Base-by-base conservation (phyloP, 2,797 vertebrate species). In the Heterohyrax brucei region DNA sequence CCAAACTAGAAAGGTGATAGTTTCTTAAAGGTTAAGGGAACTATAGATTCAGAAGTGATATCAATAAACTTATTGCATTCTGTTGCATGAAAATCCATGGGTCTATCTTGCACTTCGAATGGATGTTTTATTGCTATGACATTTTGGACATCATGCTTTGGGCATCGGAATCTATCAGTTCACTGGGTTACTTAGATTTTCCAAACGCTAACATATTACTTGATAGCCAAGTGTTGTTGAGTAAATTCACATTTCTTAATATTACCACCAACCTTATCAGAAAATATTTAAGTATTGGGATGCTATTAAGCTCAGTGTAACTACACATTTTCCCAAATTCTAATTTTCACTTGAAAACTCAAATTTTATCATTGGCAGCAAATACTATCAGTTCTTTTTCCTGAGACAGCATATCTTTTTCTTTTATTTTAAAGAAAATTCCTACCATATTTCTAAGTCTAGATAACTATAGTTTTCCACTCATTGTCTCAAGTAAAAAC, bases 401-500 rank as follows among this genome's bases (percentile, higher is more conserved):
- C 18, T n/a, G 66, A n/a, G 30, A n/a, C 30, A 46, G 13, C 66
- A 46, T 10, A n/a, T 10, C 87, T 30, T 56, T 26, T 53, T 90
- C 24, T 86, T 80, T 95, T 18, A 39, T 91, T 88, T 82, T 70
- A 19, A 59, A 78, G 56, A 83, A 90, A 92, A 95, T 18, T 10
- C 24, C 56, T 30, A 24, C 53, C 62, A 50, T 7, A 22, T 85
- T 83, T 24, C 44, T 64, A 95, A 66, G 10, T 66, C 28, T 28
- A 1, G 73, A 61, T 73, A 87, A 77, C 8, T 30, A 21, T 53
- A 77, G 66, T 80, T 50, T 28, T 4, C 79, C 81, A 28, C 10
- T 46, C 72, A 81, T 72, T 94, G 76, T 73, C 77, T 91, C 50
- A 44, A 70, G 26, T 79, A 87, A 90, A 85, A 89, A 88, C 13